Percentiles rank a stretch among this genome's conserved stretches.
These are phyloP conservation scores for Brachyistius frenatus DNA, from an alignment of 2,113 vertebrate species.

Conservation along the genomic window DNA sequence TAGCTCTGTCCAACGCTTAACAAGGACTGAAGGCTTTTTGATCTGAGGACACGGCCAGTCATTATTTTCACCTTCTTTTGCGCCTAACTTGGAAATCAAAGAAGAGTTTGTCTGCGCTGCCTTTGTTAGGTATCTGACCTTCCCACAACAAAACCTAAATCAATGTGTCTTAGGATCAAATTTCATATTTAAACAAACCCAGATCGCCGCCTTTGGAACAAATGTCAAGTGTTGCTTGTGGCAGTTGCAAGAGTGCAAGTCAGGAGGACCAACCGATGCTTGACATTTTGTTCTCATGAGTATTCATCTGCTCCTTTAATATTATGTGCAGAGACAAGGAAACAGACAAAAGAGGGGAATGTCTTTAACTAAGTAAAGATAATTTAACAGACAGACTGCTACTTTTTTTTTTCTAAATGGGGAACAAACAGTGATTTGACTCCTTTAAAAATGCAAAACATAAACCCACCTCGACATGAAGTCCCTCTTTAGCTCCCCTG, in stretches of 20 bases:
- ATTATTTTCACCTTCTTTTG: slow-evolving; percentile 11
- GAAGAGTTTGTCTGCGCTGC: slow-evolving; percentile 1
- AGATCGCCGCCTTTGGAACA: slow-evolving; percentile 53
- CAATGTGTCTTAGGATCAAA: slow-evolving; percentile 55
- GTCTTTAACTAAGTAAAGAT: not conserved
- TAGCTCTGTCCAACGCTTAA: not conserved
- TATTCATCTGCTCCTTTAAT: slow-evolving; percentile 55
- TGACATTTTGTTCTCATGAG: slow-evolving; percentile 74
- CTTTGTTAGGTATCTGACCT: slow-evolving; percentile 40
- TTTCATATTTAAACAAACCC: slow-evolving; percentile 61
- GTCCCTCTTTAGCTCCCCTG: slow-evolving; percentile 51
- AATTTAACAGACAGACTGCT: slow-evolving; percentile 10
- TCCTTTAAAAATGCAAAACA: slow-evolving; percentile 52
- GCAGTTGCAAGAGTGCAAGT: slow-evolving; percentile 36
- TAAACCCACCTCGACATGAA: slow-evolving; percentile 24
- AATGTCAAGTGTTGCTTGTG: slow-evolving; percentile 71
- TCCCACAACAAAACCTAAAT: slow-evolving; percentile 47
- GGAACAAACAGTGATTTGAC: slow-evolving; percentile 11
- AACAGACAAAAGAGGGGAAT: slow-evolving; percentile 4
- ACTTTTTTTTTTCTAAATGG: too few relatives aligned
- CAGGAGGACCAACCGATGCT: slow-evolving; percentile 24
- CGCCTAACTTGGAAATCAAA: slow-evolving; percentile 23
- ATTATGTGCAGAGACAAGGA: slow-evolving; percentile 41
- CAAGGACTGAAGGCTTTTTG: not conserved
- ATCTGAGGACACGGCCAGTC: slow-evolving; percentile 21